Percentiles rank a stretch among this genome's conserved stretches.
These are phyloP conservation scores for Epinotia demarniana DNA, from an alignment of 2,888 invertebrate species.

Conservation along the genomic window DNA sequence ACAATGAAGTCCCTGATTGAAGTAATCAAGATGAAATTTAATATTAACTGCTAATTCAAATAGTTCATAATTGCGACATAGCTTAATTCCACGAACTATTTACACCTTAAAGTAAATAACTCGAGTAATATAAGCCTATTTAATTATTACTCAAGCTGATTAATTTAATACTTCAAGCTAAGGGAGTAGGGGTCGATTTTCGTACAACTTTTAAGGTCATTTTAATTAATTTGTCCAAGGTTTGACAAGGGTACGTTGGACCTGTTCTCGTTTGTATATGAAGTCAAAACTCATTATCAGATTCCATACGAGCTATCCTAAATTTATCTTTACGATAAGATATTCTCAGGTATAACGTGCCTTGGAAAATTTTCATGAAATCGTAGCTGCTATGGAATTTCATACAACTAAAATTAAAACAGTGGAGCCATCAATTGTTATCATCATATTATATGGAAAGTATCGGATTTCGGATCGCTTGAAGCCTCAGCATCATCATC, in stretches of 20 bases:
- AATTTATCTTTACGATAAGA: slow-evolving; percentile 1
- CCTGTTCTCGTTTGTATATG: neutral
- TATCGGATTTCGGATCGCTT: too few species aligned
- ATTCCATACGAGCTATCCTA: neutral
- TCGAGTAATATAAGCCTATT: neutral
- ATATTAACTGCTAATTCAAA: neutral
- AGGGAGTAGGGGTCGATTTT: neutral
- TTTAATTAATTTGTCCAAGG: neutral
- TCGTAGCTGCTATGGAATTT: too few species aligned
- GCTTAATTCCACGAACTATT: neutral
- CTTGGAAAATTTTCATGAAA: neutral
- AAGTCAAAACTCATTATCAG: slow-evolving; percentile 7
- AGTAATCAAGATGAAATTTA: too few species aligned
- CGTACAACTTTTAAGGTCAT: neutral
- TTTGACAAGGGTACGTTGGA: slow-evolving; percentile 16
- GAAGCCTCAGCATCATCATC: too few species aligned
- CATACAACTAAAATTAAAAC: too few species aligned
- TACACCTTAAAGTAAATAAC: neutral
- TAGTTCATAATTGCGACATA: neutral
- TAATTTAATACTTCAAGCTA: neutral
- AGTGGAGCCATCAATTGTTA: too few species aligned
- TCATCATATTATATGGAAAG: too few species aligned
- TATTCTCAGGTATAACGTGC: neutral
- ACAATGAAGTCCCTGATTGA: too few species aligned
- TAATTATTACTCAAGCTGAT: neutral